Evolutionary conservation across 2,113 vertebrate species (phyloP).

Genomic region (Toxostoma redivivum): DNA sequence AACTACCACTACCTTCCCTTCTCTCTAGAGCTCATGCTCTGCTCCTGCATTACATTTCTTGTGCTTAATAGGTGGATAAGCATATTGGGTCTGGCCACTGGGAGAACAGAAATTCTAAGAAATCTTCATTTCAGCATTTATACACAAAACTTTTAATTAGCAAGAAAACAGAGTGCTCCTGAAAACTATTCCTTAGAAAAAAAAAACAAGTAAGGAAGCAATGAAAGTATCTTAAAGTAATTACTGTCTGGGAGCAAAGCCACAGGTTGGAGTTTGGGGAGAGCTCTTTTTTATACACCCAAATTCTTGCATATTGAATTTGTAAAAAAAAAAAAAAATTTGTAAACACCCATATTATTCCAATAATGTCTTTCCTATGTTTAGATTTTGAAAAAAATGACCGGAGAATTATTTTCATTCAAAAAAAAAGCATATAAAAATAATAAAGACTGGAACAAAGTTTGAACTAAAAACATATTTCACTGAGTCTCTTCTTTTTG

Average conservation of each 20-base stretch:
- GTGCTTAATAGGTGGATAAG: background rate
- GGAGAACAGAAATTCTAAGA: background rate
- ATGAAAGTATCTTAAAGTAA: background rate
- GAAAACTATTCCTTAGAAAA: background rate
- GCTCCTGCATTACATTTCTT: background rate
- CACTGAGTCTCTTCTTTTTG: background rate
- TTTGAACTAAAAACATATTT: background rate
- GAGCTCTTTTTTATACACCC: background rate
- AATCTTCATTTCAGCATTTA: background rate
- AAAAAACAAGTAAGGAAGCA: background rate
- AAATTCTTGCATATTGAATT: background rate
- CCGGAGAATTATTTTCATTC: background rate
- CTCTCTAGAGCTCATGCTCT: background rate
- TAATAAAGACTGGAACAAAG: background rate
- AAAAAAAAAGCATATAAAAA: background rate
- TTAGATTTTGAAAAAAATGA: background rate
- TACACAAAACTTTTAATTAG: background rate
- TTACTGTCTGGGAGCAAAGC: background rate
- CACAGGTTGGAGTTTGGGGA: background rate
- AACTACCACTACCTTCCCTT: background rate
- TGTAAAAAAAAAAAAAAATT: background rate
- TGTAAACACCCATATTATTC: background rate
- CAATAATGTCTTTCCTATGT: background rate
- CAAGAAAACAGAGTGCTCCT: background rate
- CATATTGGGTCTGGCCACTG: background rate